Percentiles rank a stretch among this genome's conserved stretches.
Conservation (phyloP, 2,113 vertebrate species). For the Speoplatyrhinus poulsoni region DNA sequence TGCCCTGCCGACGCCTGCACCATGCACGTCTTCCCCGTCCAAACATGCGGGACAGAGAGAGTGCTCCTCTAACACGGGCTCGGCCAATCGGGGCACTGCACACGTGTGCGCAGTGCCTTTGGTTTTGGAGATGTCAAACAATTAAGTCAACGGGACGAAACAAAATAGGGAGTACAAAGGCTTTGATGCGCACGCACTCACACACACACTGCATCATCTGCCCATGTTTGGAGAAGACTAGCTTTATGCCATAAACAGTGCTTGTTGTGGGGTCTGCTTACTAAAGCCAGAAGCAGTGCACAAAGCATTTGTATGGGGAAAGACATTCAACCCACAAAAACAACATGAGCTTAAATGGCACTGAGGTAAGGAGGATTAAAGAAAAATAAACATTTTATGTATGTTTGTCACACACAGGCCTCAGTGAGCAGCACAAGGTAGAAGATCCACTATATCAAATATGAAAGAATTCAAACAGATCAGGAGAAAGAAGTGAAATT, state of each 20-base stretch:
- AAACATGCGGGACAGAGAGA: conserved; percentile 89
- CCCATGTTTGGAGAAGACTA: conserved; percentile 78
- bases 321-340: conserved; percentile 28
- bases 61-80: conserved; percentile 60
- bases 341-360: conserved; percentile 22
- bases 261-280: conserved; percentile 77
- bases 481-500: conserved; percentile 47
- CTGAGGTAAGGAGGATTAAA: conserved; percentile 5
- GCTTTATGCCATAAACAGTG: conserved; percentile 70
- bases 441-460: conserved; percentile 32
- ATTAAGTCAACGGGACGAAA: conserved; percentile 61
- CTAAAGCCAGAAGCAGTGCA: conserved; percentile 84
- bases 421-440: conserved; percentile 25
- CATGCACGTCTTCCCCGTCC: conserved; percentile 90
- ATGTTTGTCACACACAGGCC: conserved; percentile 32
- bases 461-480: conserved; percentile 15
- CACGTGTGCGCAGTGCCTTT: conserved; percentile 75
- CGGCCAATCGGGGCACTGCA: conserved; percentile 59
- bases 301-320: conserved; percentile 80
- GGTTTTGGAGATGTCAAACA: conserved; percentile 73
- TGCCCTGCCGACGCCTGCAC: conserved; percentile 84
- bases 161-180: conserved; percentile 69
- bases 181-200: conserved; percentile 52
- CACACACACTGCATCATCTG: conserved; percentile 49
- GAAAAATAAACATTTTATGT: conserved; percentile 15